phyloP scores from a whole-genome alignment of 23 tunicate species.

The Ascidia mentula region DNA sequence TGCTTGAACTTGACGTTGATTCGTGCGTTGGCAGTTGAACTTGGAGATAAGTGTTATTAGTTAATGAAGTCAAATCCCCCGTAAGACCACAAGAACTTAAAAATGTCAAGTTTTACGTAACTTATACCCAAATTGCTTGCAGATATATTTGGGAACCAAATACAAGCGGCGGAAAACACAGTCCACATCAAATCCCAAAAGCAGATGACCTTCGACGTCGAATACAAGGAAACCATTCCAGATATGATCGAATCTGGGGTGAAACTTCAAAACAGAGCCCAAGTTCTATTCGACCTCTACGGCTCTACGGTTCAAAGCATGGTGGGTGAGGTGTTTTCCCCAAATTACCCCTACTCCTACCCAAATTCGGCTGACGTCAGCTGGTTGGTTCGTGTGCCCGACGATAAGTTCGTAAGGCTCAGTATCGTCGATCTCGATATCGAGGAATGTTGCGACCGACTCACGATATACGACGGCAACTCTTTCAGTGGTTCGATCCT shows the following conservation, averaged over 20 bases:
- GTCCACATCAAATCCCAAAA: slow-evolving; percentile 11
- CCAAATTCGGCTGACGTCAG: slow-evolving; percentile 41
- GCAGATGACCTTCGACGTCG: slow-evolving; percentile 7
- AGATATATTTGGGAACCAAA: background rate
- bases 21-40: no score
- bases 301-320: background rate
- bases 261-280: slow-evolving; percentile 6
- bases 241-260: background rate
- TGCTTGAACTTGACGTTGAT: no score
- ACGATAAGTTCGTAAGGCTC: background rate
- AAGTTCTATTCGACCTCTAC: slow-evolving; percentile 5
- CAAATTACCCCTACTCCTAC: slow-evolving; percentile 50
- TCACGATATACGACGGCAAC: background rate
- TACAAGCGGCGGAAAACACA: background rate
- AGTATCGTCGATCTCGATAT: slow-evolving; percentile 5
- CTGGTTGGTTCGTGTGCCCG: slow-evolving; percentile 32
- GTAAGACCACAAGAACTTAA: no score
- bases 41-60: no score
- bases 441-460: slow-evolving; percentile 25
- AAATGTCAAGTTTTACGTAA: no score
- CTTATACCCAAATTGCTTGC: no score
- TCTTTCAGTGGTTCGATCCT: background rate
- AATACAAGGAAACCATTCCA: background rate
- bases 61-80: no score
- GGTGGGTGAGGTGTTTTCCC: slow-evolving; percentile 33